Base-by-base conservation (phyloP, 2,797 vertebrate species). In the Morelia viridis region DNA sequence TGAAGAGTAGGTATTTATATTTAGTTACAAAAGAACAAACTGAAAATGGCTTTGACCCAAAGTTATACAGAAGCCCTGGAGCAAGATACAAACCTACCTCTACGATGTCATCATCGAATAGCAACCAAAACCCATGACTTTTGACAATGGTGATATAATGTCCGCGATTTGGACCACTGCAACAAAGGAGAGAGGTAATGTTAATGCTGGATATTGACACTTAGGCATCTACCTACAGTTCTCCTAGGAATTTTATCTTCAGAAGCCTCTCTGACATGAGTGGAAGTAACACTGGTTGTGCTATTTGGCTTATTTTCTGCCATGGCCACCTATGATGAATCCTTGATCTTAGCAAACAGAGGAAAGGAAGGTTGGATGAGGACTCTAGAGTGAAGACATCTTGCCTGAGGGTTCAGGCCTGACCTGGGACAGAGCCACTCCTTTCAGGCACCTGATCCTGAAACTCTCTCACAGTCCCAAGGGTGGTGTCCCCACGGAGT, bases 141-240 rank as follows among this genome's bases (percentile, higher is more conserved):
- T 99, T 99, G 91, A 99, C 98, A 83, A 99, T 99, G 96, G 98
- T 99, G 97, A 99, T 99, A 97, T 99, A 99, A 97, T 99, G 98
- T 50, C 98, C 98, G 5, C 98, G 98, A 95, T 99, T 99, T 15
- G 98, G 98, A 41, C 98, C 98, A 35, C 98, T 99, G 97, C 35
- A 57, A 90, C 87, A 64, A 94, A 90, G 26, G 26, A 64, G 28
- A 89, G 15, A 93, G 4, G 56, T 93, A 60, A 93, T 0, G 53
- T 19, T 62, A 1, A 19, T 50, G 57, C 12, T 3, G 13, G 15
- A 8, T 7, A 7, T 5, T 19, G 64, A 57, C 12, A 41, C 2
- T 0, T 9, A n/a, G 84, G 7, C 3, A 1, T 28, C 50, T 3
- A 76, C 8, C 71, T 76, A 24, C 0, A 9, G 35, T 24, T 58